Conservation (phyloP, 2,113 vertebrate genomes). For the Sminthopsis crassicaudata region DNA sequence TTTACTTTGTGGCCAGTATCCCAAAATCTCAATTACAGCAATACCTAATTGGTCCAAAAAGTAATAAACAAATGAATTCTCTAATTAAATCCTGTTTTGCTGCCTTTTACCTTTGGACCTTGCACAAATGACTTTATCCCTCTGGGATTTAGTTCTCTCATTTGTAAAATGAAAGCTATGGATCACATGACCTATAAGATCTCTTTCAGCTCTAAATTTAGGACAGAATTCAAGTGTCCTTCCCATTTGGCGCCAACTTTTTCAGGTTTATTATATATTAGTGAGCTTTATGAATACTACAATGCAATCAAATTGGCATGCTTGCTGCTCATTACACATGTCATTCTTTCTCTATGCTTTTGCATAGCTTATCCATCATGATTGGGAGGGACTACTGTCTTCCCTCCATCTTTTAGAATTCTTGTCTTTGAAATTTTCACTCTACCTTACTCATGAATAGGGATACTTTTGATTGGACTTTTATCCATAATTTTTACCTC, state of each 20-base stretch:
- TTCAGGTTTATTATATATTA: neutral
- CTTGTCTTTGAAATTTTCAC: neutral
- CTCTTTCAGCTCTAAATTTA: neutral
- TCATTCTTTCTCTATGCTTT: neutral
- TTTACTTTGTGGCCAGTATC: neutral
- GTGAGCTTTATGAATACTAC: neutral
- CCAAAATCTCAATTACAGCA: neutral
- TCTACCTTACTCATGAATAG: neutral
- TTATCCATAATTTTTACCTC: neutral
- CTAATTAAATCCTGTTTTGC: neutral
- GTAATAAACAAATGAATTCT: neutral
- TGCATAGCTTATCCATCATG: neutral
- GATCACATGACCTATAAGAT: neutral
- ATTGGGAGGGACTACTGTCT: neutral
- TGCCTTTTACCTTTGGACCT: neutral
- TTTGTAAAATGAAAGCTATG: neutral
- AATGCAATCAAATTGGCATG: neutral
- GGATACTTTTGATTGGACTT: neutral
- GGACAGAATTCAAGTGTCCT: neutral
- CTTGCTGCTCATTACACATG: neutral
- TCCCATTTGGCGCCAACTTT: neutral
- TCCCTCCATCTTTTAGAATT: neutral
- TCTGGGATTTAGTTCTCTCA: neutral
- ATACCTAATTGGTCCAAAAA: neutral
- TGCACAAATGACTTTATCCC: neutral